Base-by-base conservation (phyloP, 2,113 vertebrate species). In the Gopherus flavomarginatus region DNA sequence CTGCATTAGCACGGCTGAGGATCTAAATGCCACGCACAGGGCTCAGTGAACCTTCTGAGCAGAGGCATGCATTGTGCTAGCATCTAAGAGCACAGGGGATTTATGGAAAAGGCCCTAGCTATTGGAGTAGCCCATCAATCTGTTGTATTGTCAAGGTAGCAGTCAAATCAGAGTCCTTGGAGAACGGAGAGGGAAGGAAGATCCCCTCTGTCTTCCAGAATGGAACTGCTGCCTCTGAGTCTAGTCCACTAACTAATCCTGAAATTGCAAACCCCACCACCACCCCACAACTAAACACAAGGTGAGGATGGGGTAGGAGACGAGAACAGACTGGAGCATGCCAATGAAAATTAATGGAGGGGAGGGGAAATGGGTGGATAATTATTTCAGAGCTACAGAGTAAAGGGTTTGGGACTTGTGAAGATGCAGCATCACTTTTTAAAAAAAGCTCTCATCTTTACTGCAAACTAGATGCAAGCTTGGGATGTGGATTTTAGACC, bases 1-100 rank as follows among this genome's bases (percentile, higher is more conserved):
- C 29, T 35, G 19, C 79, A 53, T 35, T 5, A 81, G 31, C 49
- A 0, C 11, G 0, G 0, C 0, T 17, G 14, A 65, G 35, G 13
- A 4, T 1, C 44, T 29, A 82, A 81, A 19, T 21, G 42, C 50
- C 0, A 0, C 29, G 19, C 22, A 47, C 0, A 0, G 49, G 85
- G 62, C 3, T 24, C 1, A 0, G 17, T 75, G 49, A 80, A 10
- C 10, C 69, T 13, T 19, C 1, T 0, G 2, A 44, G 6, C 1
- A 0, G 26, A 90, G 94, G 44, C 0, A 49, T 1, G 8, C 1
- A 5, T 2, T 1, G 77, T 83, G 47, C 3, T 0, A 0, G 35
- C 65, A 92, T 94, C 85, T 0, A 19, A 81, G 94, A 92, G 89
- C 92, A 78, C 0, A 0, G 56, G 72, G 92, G 96, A 97, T 95